These are phyloP conservation scores for Brienomyrus brachyistius DNA, from an alignment of 2,113 vertebrate species.

Conservation along the genomic window DNA sequence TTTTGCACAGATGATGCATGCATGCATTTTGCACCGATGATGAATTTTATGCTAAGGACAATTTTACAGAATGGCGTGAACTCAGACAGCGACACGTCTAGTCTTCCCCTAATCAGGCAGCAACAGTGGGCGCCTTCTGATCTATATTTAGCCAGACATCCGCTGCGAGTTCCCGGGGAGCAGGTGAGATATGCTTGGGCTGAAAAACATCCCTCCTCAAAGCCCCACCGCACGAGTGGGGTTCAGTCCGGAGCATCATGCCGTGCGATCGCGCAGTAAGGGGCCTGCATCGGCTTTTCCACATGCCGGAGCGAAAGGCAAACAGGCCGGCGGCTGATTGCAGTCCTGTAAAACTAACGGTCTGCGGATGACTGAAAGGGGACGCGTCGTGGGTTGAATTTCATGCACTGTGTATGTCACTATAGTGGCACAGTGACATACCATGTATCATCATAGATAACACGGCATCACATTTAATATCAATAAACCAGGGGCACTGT, in stretches of 20 bases:
- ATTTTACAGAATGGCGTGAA: neutral
- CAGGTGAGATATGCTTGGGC: slow-evolving; percentile 6
- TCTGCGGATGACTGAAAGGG: neutral
- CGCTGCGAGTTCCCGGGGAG: neutral
- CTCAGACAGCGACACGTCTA: neutral
- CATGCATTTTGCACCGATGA: neutral
- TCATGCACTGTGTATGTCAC: neutral
- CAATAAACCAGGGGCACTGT: neutral
- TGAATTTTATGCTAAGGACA: neutral
- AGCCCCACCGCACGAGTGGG: neutral
- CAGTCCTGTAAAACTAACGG: neutral
- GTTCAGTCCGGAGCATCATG: neutral
- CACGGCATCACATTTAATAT: neutral
- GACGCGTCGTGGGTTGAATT: neutral
- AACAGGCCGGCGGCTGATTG: neutral
- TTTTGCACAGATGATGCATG: neutral
- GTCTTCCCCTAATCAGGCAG: slow-evolving; percentile 1
- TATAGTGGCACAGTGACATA: neutral
- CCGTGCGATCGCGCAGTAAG: neutral
- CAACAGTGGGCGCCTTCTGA: slow-evolving; percentile 5
- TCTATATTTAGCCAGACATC: slow-evolving; percentile 4
- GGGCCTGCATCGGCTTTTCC: neutral
- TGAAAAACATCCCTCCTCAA: neutral
- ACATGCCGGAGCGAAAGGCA: neutral
- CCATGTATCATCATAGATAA: neutral